Percentiles rank a stretch among this genome's conserved stretches.
Evolutionary conservation across 1,140 invertebrate genomes (phyloP).

Genomic region (Drosophila grimshawi): DNA sequence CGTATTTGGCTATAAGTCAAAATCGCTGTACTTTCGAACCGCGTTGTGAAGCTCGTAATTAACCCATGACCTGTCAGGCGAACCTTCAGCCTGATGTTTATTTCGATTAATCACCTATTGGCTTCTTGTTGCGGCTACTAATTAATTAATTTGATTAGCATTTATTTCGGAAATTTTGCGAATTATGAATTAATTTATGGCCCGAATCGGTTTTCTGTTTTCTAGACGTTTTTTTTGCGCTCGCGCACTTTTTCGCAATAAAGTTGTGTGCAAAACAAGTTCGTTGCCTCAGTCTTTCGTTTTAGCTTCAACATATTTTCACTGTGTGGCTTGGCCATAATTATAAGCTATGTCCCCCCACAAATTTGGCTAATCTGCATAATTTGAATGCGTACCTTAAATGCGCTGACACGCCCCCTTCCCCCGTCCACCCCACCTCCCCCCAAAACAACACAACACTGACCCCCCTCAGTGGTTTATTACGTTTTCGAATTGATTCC

Average conservation of each 20-base stretch:
- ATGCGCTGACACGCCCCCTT: slow-evolving; percentile 56
- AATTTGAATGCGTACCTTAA: slow-evolving; percentile 64
- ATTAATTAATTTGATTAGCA: slow-evolving; percentile 81
- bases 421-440: slow-evolving; percentile 51
- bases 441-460: slow-evolving; percentile 7
- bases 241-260: slow-evolving; percentile 15
- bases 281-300: slow-evolving; percentile 75
- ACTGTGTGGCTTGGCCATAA: slow-evolving; percentile 11
- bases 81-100: slow-evolving; percentile 32
- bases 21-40: background rate
- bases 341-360: slow-evolving; percentile 39
- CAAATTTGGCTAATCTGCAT: slow-evolving; percentile 58
- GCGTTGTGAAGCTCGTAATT: slow-evolving; percentile 23
- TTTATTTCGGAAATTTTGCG: slow-evolving; percentile 53
- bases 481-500: slow-evolving; percentile 16
- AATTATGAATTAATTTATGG: slow-evolving; percentile 80
- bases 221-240: background rate
- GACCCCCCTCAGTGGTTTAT: slow-evolving; percentile 31
- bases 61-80: slow-evolving; percentile 31
- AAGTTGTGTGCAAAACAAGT: slow-evolving; percentile 45
- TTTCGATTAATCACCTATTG: slow-evolving; percentile 53
- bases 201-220: slow-evolving; percentile 2
- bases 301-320: slow-evolving; percentile 4
- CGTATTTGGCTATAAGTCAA: background rate
- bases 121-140: slow-evolving; percentile 48